Evolutionary conservation across 2,888 invertebrate genomes (phyloP).

Genomic region (Phragmatobia fuliginosa): DNA sequence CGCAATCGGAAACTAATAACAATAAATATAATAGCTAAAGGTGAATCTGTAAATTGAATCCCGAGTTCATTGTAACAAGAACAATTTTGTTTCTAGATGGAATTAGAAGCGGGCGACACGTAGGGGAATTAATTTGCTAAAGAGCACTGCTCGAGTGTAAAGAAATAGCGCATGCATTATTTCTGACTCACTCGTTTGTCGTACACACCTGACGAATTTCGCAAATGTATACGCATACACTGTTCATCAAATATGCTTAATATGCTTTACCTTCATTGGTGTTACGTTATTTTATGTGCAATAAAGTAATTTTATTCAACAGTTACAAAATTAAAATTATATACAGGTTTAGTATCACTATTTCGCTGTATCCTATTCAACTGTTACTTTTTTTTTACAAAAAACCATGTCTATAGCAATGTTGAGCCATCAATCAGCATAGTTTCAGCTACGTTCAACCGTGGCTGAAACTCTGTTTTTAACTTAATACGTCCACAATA

Average conservation of each 20-base stretch:
- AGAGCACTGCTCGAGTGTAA: constrained; percentile 55
- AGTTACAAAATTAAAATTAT: not conserved
- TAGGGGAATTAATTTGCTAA: constrained; percentile 60
- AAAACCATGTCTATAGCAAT: not conserved
- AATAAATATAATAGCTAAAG: constrained; percentile 76
- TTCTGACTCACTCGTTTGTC: constrained; percentile 48
- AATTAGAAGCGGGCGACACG: constrained; percentile 51
- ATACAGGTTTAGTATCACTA: not conserved
- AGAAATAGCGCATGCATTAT: constrained; percentile 46
- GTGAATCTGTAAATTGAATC: constrained; percentile 66
- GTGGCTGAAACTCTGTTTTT: too few species aligned
- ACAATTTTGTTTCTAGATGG: constrained; percentile 49
- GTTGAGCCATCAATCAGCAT: not conserved
- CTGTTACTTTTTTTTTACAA: too few species aligned
- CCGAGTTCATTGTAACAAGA: constrained; percentile 55
- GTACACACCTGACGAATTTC: constrained; percentile 46
- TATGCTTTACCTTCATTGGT: not conserved
- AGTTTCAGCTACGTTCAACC: not conserved
- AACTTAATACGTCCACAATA: not conserved
- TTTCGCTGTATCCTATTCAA: not conserved
- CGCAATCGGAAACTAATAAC: constrained; percentile 77
- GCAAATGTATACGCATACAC: constrained; percentile 23
- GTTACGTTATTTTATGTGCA: not conserved
- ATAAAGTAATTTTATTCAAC: not conserved
- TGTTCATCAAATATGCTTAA: not conserved